Evolutionary conservation across 2,888 invertebrate genomes (phyloP).

Genomic region (Scaptomyza flava): DNA sequence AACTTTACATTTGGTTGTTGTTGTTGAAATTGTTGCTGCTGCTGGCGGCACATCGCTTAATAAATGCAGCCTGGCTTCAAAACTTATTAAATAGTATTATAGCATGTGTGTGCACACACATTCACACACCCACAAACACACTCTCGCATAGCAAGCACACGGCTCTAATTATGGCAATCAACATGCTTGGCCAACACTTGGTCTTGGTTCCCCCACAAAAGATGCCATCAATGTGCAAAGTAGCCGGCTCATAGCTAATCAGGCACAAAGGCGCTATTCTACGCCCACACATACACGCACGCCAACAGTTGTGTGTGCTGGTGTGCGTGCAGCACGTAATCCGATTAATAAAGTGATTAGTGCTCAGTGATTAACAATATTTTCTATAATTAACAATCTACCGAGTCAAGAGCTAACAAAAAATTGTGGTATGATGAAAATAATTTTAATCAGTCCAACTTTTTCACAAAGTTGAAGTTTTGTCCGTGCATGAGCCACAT

Average conservation of each 20-base stretch:
- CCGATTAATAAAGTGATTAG: constrained; percentile 77
- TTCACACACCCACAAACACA: constrained; percentile 15
- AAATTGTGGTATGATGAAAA: constrained; percentile 1
- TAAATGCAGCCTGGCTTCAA: constrained; percentile 68
- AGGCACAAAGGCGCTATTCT: constrained; percentile 39
- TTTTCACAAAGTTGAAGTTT: neutral
- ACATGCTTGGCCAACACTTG: constrained; percentile 47
- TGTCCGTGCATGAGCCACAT: neutral
- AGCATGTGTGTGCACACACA: constrained; percentile 9
- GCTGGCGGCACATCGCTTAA: constrained; percentile 23
- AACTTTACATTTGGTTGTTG: constrained; percentile 32
- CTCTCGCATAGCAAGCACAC: constrained; percentile 17
- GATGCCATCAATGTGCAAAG: constrained; percentile 79
- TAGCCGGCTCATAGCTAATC: constrained; percentile 73
- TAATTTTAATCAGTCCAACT: constrained; percentile 17
- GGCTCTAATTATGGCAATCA: constrained; percentile 74
- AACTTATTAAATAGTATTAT: constrained; percentile 74
- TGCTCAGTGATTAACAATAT: constrained; percentile 73
- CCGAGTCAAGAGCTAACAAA: constrained; percentile 11
- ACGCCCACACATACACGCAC: constrained; percentile 28
- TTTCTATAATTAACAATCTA: constrained; percentile 71
- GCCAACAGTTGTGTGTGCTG: constrained; percentile 25
- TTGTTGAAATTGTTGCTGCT: constrained; percentile 31
- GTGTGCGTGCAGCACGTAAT: constrained; percentile 57
- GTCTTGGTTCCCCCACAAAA: constrained; percentile 62